Evolutionary conservation across 2,888 invertebrate genomes (phyloP), one percentile per base, ranked within the genome.

Genomic region (Ectobius pallidus): DNA sequence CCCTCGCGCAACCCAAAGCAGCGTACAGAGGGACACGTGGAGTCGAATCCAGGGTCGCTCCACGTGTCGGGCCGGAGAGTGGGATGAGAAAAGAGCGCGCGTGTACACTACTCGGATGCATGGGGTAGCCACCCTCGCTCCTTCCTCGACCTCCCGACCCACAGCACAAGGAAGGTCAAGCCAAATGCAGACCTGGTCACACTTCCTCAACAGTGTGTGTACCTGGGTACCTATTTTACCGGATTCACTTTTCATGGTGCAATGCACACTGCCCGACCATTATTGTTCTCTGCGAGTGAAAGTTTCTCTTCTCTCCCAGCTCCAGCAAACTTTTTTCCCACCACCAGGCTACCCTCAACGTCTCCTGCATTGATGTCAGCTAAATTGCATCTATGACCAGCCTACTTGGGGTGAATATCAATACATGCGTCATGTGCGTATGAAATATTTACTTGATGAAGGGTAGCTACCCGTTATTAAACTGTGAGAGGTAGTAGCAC

Each of bases 1-100:
- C 72, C 63, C 63, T 6, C 49, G 72, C 68, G 25, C 65, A 65
- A 65, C 65, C 65, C 11, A 55, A 55, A 27, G 55, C 55, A 27
- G 55, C 3, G 55, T 55, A 55, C 55, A 30, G 58, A 58, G 58
- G 30, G 58, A 46, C 65, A 65, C 65, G 65, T 65, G 65, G 65
- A 65, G 65, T 6, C 65, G 30, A 44, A n/a, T 22, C 58, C 58
- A 58, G 58, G 25, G 55, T 7, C n/a, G 25, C 65, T 65, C 65
- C 65, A 65, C 65, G 65, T 65, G 65, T n/a, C n/a, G n/a, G n/a
- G 65, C 65, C n/a, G 44, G n/a, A 9, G 16, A 34, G 65, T 65
- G 65, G 65, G 44, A 27, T 42, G 65, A 44, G 63, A 7, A 62
- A n/a, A 6, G 16, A 4, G 58, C 58, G 58, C 58, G 58, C 22